Evolutionary conservation across 2,113 vertebrate species (phyloP).

Genomic region (Syngnathus floridae): DNA sequence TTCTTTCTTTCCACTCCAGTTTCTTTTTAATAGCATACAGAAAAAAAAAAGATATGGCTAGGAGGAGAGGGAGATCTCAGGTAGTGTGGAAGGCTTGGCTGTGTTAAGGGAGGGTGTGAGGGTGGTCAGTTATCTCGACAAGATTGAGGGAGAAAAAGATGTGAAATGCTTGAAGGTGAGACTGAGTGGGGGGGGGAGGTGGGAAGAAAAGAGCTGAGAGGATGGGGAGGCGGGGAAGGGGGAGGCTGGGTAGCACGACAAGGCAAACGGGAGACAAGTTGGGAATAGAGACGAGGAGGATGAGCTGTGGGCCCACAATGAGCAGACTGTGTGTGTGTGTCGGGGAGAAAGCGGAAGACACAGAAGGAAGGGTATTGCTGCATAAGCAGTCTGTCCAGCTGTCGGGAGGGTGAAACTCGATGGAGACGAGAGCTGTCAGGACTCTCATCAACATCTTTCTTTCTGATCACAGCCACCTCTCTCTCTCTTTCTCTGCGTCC

Average conservation of each 20-base stretch:
- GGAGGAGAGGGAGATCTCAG: constrained; percentile 13
- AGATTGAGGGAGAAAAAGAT: constrained; percentile 15
- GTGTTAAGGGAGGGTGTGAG: constrained; percentile 1
- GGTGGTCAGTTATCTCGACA: constrained; percentile 18
- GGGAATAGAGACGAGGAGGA: constrained; percentile 36
- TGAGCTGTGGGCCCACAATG: constrained; percentile 23
- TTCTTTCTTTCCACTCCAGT: constrained; percentile 3
- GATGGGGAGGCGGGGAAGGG: neutral
- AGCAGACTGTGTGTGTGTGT: constrained; percentile 14
- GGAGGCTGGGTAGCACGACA: constrained; percentile 2
- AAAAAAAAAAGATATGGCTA: neutral
- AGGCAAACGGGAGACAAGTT: constrained; percentile 31
- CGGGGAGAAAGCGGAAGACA: constrained; percentile 19
- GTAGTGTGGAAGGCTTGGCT: constrained; percentile 2
- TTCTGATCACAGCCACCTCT: constrained; percentile 26
- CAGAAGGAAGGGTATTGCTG: constrained; percentile 69
- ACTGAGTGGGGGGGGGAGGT: constrained; percentile 17
- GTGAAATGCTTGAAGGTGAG: constrained; percentile 16
- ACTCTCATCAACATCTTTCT: constrained; percentile 49
- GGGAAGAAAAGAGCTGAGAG: constrained; percentile 11
- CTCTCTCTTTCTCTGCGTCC: constrained; percentile 11
- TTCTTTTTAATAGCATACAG: neutral
- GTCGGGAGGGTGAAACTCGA: constrained; percentile 47
- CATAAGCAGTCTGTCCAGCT: constrained; percentile 67
- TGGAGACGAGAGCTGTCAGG: constrained; percentile 51